Evolutionary conservation across 2,888 invertebrate genomes (phyloP).

Genomic region (Phaedon cochleariae): DNA sequence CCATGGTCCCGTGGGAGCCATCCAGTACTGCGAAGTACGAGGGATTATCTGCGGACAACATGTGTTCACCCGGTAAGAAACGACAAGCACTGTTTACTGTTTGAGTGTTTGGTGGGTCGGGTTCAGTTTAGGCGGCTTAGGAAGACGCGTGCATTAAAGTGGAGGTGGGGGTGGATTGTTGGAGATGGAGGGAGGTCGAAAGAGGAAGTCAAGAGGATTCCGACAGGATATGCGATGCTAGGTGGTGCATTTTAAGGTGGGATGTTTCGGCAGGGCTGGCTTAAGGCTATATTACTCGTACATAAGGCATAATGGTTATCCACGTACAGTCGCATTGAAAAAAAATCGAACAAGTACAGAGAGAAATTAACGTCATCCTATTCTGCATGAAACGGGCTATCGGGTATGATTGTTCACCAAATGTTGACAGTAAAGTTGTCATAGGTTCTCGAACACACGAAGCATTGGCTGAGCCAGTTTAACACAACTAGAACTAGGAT

Average conservation of each 20-base stretch:
- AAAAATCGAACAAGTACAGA: too few relatives aligned
- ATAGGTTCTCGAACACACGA: too few relatives aligned
- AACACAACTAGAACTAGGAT: too few relatives aligned
- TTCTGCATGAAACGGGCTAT: too few relatives aligned
- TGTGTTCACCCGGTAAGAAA: background rate
- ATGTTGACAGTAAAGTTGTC: too few relatives aligned
- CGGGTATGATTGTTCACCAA: too few relatives aligned
- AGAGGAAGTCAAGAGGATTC: conserved; percentile 41
- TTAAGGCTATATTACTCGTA: too few relatives aligned
- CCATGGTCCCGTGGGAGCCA: conserved; percentile 8
- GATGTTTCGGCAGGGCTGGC: conserved; percentile 5
- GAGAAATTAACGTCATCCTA: too few relatives aligned
- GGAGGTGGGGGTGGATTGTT: conserved; percentile 15
- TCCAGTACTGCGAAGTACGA: conserved; percentile 76
- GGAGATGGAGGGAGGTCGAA: conserved; percentile 31
- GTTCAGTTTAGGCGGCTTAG: conserved; percentile 1
- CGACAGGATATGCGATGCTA: conserved; percentile 46
- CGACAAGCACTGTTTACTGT: too few relatives aligned
- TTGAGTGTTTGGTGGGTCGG: background rate
- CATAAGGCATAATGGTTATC: too few relatives aligned
- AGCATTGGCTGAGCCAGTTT: too few relatives aligned
- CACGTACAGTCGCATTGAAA: too few relatives aligned
- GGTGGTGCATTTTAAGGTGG: conserved; percentile 41
- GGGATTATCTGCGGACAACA: conserved; percentile 72
- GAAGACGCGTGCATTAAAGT: conserved; percentile 1